Evolutionary conservation across 2,888 invertebrate species (phyloP), one percentile per base, ranked within the genome.

Genomic region (Diploptera punctata): DNA sequence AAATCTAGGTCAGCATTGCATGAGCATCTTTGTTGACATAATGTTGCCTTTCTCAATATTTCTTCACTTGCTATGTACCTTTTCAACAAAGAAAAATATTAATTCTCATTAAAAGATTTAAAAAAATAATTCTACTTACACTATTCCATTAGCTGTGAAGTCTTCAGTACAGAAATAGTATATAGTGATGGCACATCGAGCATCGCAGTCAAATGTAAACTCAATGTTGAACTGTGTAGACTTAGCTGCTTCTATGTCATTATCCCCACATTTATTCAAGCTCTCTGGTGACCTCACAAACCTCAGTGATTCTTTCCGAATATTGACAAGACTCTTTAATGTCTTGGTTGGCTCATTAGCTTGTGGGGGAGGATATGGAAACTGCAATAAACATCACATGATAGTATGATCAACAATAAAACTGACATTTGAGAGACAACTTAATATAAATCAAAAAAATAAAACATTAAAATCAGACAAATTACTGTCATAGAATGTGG

Each of bases 301-400:
- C 75, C 97, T 88, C 49, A 99, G 86, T 0, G 99, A 98, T 84
- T 99, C 99, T 81, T 98, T 98, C 61, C 99, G 88, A 74, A 99
- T 98, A 82, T 99, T 98, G 0, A 99, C 93, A 70, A 99, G 85
- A 82, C 98, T 95, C 84, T 98, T 97, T 49, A 99, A 83, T 0
- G 98, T 98, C 84, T 97, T 97, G 16, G 98, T 98, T 33, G 99
- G 98, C 81, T 99, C 99, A 81, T 95, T 96, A 13, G 97, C 93
- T 82, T 96, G 95, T 24, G 97, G 97, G 5, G 97, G 96, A 54
- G 97, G 96, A 84, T 98, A 98, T 0, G 98, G 98, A 85, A 98
- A 98, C 95, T 97, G 83, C 71, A 73, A 78, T 24, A 65, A 70
- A 67, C 47, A n/a, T n/a, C n/a, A n/a, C n/a, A n/a, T n/a, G n/a